Conservation (phyloP, 2,888 invertebrate genomes). For the Pycnomerus fuliginosus region DNA sequence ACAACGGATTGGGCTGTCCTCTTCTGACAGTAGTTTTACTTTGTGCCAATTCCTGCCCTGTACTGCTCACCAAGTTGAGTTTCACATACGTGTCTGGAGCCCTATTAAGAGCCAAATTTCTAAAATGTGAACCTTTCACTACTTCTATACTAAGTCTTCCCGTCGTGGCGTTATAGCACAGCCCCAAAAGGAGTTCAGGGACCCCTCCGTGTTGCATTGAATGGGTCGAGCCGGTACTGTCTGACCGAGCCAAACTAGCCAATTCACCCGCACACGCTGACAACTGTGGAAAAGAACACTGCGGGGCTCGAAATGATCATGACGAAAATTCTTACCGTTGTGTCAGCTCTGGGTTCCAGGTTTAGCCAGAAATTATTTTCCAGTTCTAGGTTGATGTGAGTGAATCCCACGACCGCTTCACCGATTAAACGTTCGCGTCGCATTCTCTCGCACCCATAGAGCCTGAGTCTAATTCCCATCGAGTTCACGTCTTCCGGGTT, state of each 20-base stretch:
- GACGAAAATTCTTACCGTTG: conserved; percentile 50
- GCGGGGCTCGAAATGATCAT: not conserved
- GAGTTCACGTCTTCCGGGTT: conserved; percentile 94
- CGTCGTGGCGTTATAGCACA: conserved; percentile 91
- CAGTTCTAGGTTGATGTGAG: conserved; percentile 83
- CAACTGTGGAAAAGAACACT: conserved; percentile 44
- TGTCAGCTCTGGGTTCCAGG: conserved; percentile 69
- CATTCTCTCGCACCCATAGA: conserved; percentile 93
- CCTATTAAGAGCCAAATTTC: conserved; percentile 73
- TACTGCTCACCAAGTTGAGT: conserved; percentile 85
- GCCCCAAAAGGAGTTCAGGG: conserved; percentile 83
- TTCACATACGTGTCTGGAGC: conserved; percentile 95
- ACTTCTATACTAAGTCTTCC: conserved; percentile 92
- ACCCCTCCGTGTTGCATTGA: conserved; percentile 89
- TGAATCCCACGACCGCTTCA: conserved; percentile 87
- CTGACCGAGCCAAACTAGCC: conserved; percentile 82
- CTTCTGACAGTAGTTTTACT: conserved; percentile 90
- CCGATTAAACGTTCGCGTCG: conserved; percentile 88
- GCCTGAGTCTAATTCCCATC: conserved; percentile 84
- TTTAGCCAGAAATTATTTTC: conserved; percentile 90
- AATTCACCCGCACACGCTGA: conserved; percentile 62
- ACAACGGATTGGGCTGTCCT: conserved; percentile 93
- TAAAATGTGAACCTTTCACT: conserved; percentile 74
- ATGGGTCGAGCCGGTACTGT: conserved; percentile 92
- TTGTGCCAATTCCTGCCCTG: conserved; percentile 89